These are phyloP conservation scores for Orestias chungarensis DNA, from an alignment of 2,797 vertebrate genomes.

Conservation along the genomic window DNA sequence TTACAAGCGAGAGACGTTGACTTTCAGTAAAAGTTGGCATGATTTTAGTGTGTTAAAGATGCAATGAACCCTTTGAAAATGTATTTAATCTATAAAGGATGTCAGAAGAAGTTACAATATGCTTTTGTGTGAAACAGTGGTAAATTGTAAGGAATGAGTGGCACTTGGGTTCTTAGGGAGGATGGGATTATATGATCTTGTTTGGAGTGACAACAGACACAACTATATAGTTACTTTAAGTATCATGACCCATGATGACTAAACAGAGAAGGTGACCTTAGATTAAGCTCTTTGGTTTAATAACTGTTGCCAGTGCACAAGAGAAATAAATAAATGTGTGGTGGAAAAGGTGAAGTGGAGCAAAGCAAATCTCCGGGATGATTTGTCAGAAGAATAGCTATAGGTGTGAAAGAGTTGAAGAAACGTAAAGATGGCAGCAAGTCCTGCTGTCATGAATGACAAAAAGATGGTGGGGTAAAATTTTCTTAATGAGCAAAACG, in stretches of 20 bases:
- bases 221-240: not conserved
- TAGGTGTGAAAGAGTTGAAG: not conserved
- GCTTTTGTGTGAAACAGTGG: not conserved
- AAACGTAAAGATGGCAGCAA: not conserved
- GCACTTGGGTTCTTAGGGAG: not conserved
- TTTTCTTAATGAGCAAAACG: not conserved
- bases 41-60: not conserved
- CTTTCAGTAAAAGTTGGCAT: not conserved
- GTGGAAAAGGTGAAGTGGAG: not conserved
- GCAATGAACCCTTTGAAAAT: not conserved
- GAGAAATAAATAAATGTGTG: not conserved
- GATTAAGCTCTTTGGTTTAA: not conserved
- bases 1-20: not conserved
- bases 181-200: not conserved
- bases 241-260: not conserved
- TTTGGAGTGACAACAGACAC: not conserved
- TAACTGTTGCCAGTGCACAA: not conserved
- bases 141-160: not conserved
- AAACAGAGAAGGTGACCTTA: no score
- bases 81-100: not conserved
- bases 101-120: not conserved
- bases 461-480: not conserved
- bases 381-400: slow-evolving; percentile 3
- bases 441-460: not conserved
- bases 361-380: not conserved